A percentile compares a stretch with the other conserved stretches of the same genome.
Conservation (phyloP, 2,113 vertebrate genomes). For the Verasper variegatus region DNA sequence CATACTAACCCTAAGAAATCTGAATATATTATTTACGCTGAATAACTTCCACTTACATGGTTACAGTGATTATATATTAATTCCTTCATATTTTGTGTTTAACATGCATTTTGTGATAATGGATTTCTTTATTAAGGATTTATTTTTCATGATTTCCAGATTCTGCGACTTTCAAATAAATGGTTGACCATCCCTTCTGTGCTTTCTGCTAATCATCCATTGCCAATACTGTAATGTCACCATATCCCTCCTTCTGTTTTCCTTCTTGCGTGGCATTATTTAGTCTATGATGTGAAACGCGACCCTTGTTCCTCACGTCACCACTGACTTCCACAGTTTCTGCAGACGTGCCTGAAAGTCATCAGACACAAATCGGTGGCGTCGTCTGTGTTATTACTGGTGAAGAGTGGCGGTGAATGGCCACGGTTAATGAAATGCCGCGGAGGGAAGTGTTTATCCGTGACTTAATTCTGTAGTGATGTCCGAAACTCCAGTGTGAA, state of each 20-base stretch:
- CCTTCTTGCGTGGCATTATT: slow-evolving; percentile 41
- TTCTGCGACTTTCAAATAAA: slow-evolving; percentile 10
- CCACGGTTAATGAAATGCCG: background rate
- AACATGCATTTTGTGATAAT: background rate
- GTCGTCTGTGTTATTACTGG: background rate
- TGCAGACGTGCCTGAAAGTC: slow-evolving; percentile 39
- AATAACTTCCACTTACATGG: background rate
- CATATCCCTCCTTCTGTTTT: slow-evolving; percentile 20
- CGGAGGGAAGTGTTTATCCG: background rate
- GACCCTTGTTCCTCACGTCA: slow-evolving; percentile 53
- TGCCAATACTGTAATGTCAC: slow-evolving; percentile 20
- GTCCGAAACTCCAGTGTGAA: slow-evolving; percentile 27
- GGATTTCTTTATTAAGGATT: no score
- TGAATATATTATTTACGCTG: background rate
- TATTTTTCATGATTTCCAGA: background rate
- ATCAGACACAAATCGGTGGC: background rate
- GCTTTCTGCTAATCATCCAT: background rate
- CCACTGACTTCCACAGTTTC: slow-evolving; percentile 13
- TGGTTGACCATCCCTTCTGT: background rate
- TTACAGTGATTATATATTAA: background rate
- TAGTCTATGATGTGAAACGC: slow-evolving; percentile 45
- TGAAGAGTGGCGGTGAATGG: slow-evolving; percentile 5
- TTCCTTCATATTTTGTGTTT: background rate
- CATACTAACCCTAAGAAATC: background rate
- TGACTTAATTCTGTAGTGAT: slow-evolving; percentile 35